phyloP scores from a whole-genome alignment of 1,140 invertebrate genomes.

The Cylas formicarius region DNA sequence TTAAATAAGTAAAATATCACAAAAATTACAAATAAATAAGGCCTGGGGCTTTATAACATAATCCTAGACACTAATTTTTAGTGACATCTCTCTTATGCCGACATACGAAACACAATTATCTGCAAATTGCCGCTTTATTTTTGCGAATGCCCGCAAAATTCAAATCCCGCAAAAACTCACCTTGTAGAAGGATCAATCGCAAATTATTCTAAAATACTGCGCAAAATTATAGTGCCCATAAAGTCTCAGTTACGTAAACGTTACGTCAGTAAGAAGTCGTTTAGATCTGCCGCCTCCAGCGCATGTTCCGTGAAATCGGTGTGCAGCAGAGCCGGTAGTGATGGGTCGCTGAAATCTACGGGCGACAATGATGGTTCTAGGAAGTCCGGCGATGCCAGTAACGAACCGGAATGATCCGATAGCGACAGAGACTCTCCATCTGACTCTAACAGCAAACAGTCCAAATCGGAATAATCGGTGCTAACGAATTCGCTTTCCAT shows the following conservation, averaged over 20 bases:
- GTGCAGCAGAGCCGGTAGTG: conserved; percentile 34
- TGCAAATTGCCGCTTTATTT: too few relatives aligned
- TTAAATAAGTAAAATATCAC: too few relatives aligned
- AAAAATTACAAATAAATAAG: too few relatives aligned
- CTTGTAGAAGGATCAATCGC: too few relatives aligned
- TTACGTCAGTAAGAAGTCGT: conserved; percentile 38
- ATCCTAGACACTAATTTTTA: too few relatives aligned
- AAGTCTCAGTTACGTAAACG: conserved; percentile 2
- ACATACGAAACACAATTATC: too few relatives aligned
- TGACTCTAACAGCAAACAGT: conserved; percentile 47
- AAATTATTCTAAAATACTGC: too few relatives aligned
- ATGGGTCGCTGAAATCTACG: conserved; percentile 35
- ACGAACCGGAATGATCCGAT: conserved; percentile 37
- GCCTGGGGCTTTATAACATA: too few relatives aligned
- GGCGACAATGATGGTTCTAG: conserved; percentile 36
- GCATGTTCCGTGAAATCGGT: conserved; percentile 35
- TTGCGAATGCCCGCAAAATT: too few relatives aligned
- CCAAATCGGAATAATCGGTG: conserved; percentile 39
- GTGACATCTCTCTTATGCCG: too few relatives aligned
- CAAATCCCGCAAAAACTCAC: too few relatives aligned
- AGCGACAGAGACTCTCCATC: conserved; percentile 49
- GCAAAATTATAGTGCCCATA: not conserved
- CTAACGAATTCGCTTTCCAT: conserved; percentile 13
- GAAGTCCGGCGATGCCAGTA: conserved; percentile 38
- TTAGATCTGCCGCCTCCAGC: conserved; percentile 32